Evolutionary conservation across 2,797 vertebrate genomes (phyloP), one percentile per base, ranked within the genome.

Genomic region (Carduelis carduelis): DNA sequence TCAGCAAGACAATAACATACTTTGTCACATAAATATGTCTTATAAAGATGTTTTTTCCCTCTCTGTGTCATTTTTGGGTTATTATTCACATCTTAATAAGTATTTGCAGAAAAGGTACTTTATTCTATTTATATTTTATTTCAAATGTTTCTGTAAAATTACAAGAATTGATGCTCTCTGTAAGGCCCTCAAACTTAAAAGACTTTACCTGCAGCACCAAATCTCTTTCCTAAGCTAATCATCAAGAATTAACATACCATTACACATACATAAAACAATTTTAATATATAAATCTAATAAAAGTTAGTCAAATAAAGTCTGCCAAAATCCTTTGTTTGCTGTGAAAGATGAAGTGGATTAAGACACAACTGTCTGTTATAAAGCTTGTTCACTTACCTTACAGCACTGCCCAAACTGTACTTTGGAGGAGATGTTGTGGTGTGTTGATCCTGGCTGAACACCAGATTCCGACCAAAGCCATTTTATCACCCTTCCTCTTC

Each of bases 401-500:
- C 5, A 71, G 34, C 11, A 53, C 7, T 53, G 46, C 46, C 70
- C 79, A 89, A 89, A 89, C 8, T 59, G 4, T 49, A 6, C 52
- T 88, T 74, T 78, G 11, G 52, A 68, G 11, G 43, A 63, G 20
- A 27, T 55, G 20, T 43, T 69, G 18, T 41, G 26, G 14, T 46
- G 20, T 8, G 6, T 17, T 37, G 34, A 57, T 34, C 39, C 10
- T 63, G 44, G 2, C 39, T 63, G 27, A 8, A 57, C 22, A 37
- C 12, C 9, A 44, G 19, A 59, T 32, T 43, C 37, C 22, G 18
- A 50, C 18, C 12, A 44, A 37, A 66, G 15, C 4, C 18, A 50
- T 50, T 37, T 2, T 44, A 37, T 44, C 22, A 50, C 3, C 1
- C 5, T 0, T 1, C 12, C 3, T 35, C 11, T 57, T 50, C 27